Conservation (phyloP, 2,113 vertebrate genomes). For the Chitala chitala region DNA sequence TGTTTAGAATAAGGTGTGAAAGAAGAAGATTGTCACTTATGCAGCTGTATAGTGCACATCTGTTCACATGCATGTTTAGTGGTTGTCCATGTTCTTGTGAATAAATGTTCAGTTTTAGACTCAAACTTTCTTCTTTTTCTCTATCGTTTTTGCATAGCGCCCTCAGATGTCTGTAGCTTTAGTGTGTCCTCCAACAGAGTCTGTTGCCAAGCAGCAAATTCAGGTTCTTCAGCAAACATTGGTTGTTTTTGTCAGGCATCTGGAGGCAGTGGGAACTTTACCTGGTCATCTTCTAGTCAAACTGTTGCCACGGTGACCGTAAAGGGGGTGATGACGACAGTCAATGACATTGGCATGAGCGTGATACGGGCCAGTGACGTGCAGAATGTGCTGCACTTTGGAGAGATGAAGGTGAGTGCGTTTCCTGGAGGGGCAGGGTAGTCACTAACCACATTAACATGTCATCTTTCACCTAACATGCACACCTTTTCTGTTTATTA, state of each 20-base stretch:
- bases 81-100: no score
- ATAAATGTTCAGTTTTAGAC: no score
- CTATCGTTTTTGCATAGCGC: neutral
- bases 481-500: neutral
- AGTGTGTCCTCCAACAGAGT: no score
- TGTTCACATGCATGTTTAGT: no score
- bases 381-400: slow-evolving; percentile 78
- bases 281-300: slow-evolving; percentile 79
- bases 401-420: slow-evolving; percentile 81
- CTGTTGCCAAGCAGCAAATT: no score
- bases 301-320: slow-evolving; percentile 82
- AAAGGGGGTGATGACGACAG: slow-evolving; percentile 85
- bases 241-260: slow-evolving; percentile 57
- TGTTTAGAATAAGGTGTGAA: no score
- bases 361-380: slow-evolving; percentile 77
- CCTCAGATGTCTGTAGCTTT: no score
- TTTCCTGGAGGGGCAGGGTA: neutral
- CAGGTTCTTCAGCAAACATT: no score
- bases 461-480: no score
- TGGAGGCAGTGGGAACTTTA: slow-evolving; percentile 94
- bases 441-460: neutral
- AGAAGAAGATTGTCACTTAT: no score
- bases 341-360: slow-evolving; percentile 76
- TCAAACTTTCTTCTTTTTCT: neutral
- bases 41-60: no score